Percentiles rank a stretch among this genome's conserved stretches.
phyloP scores from a whole-genome alignment of 2,113 vertebrate genomes.

The Chrysemys picta region DNA sequence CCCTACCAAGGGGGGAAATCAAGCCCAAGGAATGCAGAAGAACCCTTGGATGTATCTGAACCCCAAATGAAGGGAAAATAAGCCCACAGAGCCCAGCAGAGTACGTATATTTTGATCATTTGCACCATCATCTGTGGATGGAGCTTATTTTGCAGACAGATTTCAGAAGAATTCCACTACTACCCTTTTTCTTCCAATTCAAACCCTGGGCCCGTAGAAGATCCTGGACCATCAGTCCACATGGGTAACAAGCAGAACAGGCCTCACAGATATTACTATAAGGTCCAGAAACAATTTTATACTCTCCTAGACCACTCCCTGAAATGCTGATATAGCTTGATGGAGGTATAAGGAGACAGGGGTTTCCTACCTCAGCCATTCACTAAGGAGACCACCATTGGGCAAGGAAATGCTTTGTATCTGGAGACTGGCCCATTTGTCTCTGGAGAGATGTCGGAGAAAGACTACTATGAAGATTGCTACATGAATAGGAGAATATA shows the following conservation, averaged over 20 bases:
- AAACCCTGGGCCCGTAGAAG: neutral
- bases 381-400: neutral
- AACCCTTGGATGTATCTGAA: neutral
- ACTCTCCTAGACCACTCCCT: neutral
- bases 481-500: neutral
- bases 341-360: neutral
- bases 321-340: neutral
- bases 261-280: neutral
- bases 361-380: neutral
- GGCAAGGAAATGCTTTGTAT: neutral
- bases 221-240: neutral
- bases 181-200: neutral
- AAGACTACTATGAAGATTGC: neutral
- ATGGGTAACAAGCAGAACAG: neutral
- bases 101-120: too few relatives aligned
- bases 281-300: neutral
- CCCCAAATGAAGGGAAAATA: too few relatives aligned
- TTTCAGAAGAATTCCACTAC: neutral
- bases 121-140: too few relatives aligned
- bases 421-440: neutral
- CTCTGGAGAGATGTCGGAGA: neutral
- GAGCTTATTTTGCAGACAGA: neutral
- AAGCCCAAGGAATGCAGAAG: too few relatives aligned
- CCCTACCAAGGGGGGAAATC: neutral
- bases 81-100: too few relatives aligned